Evolutionary conservation across 2,888 invertebrate species (phyloP).

Genomic region (Saturnia pavonia): DNA sequence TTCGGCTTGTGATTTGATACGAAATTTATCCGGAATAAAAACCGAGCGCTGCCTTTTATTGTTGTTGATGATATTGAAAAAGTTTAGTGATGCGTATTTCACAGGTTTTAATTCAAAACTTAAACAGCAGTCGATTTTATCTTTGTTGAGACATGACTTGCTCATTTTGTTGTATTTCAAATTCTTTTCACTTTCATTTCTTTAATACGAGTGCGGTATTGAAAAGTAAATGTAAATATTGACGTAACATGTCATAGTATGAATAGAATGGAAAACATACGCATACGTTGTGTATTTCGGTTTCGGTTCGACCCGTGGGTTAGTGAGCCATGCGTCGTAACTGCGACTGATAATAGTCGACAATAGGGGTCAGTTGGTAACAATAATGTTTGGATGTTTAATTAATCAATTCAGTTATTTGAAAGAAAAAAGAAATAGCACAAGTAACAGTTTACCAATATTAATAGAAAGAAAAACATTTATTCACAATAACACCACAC

Average conservation of each 20-base stretch:
- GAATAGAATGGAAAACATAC: slow-evolving; percentile 52
- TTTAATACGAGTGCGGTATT: slow-evolving; percentile 42
- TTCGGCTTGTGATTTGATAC: slow-evolving; percentile 59
- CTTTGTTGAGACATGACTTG: slow-evolving; percentile 56
- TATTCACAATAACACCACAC: too few relatives aligned
- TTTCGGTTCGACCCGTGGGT: slow-evolving; percentile 54
- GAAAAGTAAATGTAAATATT: slow-evolving; percentile 64
- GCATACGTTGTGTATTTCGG: slow-evolving; percentile 35
- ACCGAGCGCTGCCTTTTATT: slow-evolving; percentile 56
- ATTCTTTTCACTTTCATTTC: slow-evolving; percentile 53
- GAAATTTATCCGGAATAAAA: slow-evolving; percentile 53
- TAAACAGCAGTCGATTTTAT: slow-evolving; percentile 55
- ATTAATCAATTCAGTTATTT: slow-evolving; percentile 29
- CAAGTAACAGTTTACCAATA: background rate
- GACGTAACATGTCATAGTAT: slow-evolving; percentile 54
- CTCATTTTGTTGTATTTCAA: slow-evolving; percentile 42
- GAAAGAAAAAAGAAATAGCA: background rate
- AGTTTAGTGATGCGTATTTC: slow-evolving; percentile 64
- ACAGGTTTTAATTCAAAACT: slow-evolving; percentile 59
- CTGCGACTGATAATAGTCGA: slow-evolving; percentile 32
- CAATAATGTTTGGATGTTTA: slow-evolving; percentile 29
- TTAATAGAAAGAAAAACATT: background rate
- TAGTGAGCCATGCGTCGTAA: slow-evolving; percentile 55
- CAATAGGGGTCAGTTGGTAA: slow-evolving; percentile 35
- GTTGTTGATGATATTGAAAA: slow-evolving; percentile 72